These are phyloP conservation scores for Pyrrhura leucotis DNA, from an alignment of 2,797 vertebrate species.

Conservation along the genomic window DNA sequence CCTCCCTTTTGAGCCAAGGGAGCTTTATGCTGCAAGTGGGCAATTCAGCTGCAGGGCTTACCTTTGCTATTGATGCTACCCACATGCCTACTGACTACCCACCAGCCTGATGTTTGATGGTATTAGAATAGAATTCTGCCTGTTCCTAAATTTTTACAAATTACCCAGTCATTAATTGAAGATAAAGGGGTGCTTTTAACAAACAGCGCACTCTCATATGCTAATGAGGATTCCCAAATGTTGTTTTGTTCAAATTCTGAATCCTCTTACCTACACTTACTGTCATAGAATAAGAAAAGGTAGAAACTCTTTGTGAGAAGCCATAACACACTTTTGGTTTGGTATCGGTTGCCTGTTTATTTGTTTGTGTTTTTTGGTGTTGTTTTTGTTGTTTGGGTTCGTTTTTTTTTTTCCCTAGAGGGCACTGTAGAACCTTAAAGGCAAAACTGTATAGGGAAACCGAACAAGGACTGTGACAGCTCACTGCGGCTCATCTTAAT, in stretches of 20 bases:
- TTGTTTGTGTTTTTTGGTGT: not conserved
- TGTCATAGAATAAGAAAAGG: not conserved
- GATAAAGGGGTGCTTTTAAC: not conserved
- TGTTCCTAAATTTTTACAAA: not conserved
- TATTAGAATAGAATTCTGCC: not conserved
- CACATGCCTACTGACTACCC: not conserved
- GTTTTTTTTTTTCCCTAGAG: not conserved
- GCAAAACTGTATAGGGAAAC: not conserved
- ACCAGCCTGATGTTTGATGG: not conserved
- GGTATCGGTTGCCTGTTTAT: not conserved
- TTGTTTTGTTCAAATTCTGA: conserved; percentile 1
- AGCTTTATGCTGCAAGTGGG: not conserved
- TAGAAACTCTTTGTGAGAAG: not conserved
- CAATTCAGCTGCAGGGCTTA: not conserved
- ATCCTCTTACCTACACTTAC: not conserved
- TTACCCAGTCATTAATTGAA: not conserved
- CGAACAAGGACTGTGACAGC: not conserved
- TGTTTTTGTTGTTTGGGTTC: no score
- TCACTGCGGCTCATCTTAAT: not conserved
- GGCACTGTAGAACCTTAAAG: not conserved
- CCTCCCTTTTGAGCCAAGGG: not conserved
- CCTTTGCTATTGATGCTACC: not conserved
- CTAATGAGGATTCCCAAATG: not conserved
- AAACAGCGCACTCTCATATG: not conserved
- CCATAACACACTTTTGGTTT: not conserved